Evolutionary conservation across 2,888 invertebrate species (phyloP).

Genomic region (Amblyjoppa proteus): DNA sequence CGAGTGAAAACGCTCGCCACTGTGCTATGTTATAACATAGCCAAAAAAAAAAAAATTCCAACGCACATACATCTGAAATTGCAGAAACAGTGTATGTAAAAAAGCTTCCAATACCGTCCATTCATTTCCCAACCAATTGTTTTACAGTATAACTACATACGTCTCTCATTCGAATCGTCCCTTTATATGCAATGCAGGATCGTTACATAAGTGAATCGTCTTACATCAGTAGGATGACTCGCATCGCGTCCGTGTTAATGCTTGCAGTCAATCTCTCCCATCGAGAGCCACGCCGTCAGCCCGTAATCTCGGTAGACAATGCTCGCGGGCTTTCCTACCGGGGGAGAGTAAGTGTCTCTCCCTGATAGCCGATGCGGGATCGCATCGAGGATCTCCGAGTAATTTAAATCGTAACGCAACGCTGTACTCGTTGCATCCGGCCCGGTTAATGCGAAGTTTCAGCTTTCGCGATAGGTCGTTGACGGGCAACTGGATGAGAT

Average conservation of each 20-base stretch:
- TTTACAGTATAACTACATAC: too few relatives aligned
- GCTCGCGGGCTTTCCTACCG: slow-evolving; percentile 10
- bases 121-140: too few relatives aligned
- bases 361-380: neutral
- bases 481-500: neutral
- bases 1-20: too few relatives aligned
- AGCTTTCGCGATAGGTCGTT: neutral
- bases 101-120: too few relatives aligned
- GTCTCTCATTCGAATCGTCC: too few relatives aligned
- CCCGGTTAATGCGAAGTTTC: slow-evolving; percentile 17
- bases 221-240: too few relatives aligned
- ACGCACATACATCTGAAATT: too few relatives aligned
- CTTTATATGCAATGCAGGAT: too few relatives aligned
- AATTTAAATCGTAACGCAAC: neutral
- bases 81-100: too few relatives aligned
- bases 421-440: neutral
- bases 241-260: neutral
- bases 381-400: neutral
- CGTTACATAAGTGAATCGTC: too few relatives aligned
- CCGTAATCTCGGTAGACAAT: slow-evolving; percentile 34
- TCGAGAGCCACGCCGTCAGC: slow-evolving; percentile 26
- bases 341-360: neutral
- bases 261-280: slow-evolving; percentile 2
- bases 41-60: too few relatives aligned
- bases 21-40: too few relatives aligned